Evolutionary conservation across 2,888 invertebrate species (phyloP), one percentile per base, ranked within the genome.

Genomic region (Agonopterix heracliana): DNA sequence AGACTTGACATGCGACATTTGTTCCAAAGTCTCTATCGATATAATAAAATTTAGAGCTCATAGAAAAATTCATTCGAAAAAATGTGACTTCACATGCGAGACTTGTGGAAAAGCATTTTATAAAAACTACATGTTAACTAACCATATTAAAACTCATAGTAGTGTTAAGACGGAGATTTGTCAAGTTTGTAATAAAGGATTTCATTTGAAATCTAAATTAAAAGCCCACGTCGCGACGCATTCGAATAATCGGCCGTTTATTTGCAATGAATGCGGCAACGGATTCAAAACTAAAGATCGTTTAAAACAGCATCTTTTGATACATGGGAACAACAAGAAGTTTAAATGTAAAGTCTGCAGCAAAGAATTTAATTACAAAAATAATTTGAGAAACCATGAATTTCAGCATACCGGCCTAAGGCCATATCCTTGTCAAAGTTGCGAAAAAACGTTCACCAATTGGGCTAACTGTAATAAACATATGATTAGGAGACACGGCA

Each of bases 381-480:
- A 91, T 36, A 91, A 91, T 43, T 75, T 93, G 51, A 91, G 91
- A 51, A 89, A 91, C 1, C 93, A 93, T 68, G 71, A 90, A 44
- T 82, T 92, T 40, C 91, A 91, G 60, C 93, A 93, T 59, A 90
- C 90, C 1, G 90, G 86, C 0, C 90, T 90, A 54, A 82, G 91
- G 41, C 93, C 93, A 0, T 93, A 93, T 65, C 90, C 91, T 1
- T 93, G 93, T 58, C 62, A 87, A 26, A 90, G 91, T 54, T 93
- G 93, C 66, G 90, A 91, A 61, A 54, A 60, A 26, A 61, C 92
- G 58, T 93, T 93, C 60, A 92, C 92, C 2, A 93, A 93, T 71
- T 92, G 92, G 92, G 91, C 93, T 2, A 93, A 93, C 76, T 93
- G 92, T 61, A 93, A 93, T 67, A 93, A 93, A 61, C 93, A 93